Evolutionary conservation across 2,113 vertebrate genomes (phyloP), one percentile per base, ranked within the genome.

Genomic region (Pseudonaja textilis): DNA sequence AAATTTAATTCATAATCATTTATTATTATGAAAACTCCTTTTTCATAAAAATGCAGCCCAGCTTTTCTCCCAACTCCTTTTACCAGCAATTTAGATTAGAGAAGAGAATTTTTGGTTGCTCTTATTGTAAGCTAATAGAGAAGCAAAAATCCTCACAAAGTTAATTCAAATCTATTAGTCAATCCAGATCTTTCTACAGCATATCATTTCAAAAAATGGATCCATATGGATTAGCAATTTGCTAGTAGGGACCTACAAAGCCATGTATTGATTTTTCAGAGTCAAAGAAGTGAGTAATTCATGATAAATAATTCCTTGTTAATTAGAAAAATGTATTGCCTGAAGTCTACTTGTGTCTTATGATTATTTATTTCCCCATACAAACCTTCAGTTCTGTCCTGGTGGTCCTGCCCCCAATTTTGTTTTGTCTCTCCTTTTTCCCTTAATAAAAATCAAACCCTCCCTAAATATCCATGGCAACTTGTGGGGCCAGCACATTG

Each of bases 251-350:
- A 95, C 94, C 91, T 91, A 92, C 0, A 0, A 61, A 93, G 56
- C 18, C 85, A 90, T 64, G 94, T 94, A 95, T 87, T 94, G 93
- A 93, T 93, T 95, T 95, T 96, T 87, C 91, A 93, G 69, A 29
- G 29, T 25, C 90, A 52, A 93, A 93, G 91, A 90, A 16, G 0
- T 42, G 47, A 93, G 59, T 89, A 93, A 92, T 96, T 95, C 94
- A 93, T 54, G 94, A 94, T 94, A 93, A 96, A 93, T 96, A 95
- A 95, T 95, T 96, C 61, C 95, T 93, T 92, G 93, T 93, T 96
- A 94, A 96, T 93, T 95, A 95, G 57, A 69, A 88, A 88, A 96
- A 94, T 81, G 95, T 95, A 95, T 94, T 96, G 94, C 22, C 69
- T 90, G 23, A 56, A 93, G 92, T 88, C 23, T 93, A 91, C 94